Evolutionary conservation across 2,113 vertebrate species (phyloP), one percentile per base, ranked within the genome.

Genomic region (Clarias gariepinus): DNA sequence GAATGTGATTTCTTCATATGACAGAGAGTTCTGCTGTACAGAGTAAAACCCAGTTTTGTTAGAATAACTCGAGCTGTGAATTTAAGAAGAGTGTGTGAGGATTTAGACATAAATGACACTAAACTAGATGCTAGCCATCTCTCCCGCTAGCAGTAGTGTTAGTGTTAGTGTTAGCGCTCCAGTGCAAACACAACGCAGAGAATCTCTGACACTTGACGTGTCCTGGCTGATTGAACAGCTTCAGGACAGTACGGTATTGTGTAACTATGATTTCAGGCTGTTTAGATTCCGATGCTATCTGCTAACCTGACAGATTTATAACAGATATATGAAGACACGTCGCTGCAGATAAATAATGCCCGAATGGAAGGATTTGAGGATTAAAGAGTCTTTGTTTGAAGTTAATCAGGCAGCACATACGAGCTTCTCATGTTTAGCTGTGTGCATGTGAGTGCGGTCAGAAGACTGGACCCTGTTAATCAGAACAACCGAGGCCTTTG

Each of bases 341-440:
- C 83, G 30, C 53, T 64, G 71, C n/a, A 9, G 47, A 58, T 58
- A 57, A 19, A 74, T 76, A 47, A 74, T 0, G 11, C 13, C 73
- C 53, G 41, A 18, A n/a, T 21, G 57, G n/a, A 61, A 47, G 19
- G 76, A 63, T 47, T 81, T 76, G 33, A 73, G 5, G 30, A 76
- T 19, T 71, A 13, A 47, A 11, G 3, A 11, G 60, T 4, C 7
- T 52, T 9, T 63, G 57, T 77, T 47, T 25, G 83, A 36, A 12
- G 33, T 63, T 85, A 64, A 66, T 78, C 58, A 30, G 71, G 71
- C 55, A 47, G 30, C 25, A 30, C n/a, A 55, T 25, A 28, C 25
- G 33, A 60, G 19, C n/a, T 9, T 81, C 86, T 64, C 55, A 30
- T 90, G 86, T 80, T 90, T 68, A 83, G 64, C 69, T 79, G 88